A percentile compares a stretch with the other conserved stretches of the same genome.
These are phyloP conservation scores for Corydoras sp. DNA, from an alignment of 2,113 vertebrate species.

Conservation along the genomic window DNA sequence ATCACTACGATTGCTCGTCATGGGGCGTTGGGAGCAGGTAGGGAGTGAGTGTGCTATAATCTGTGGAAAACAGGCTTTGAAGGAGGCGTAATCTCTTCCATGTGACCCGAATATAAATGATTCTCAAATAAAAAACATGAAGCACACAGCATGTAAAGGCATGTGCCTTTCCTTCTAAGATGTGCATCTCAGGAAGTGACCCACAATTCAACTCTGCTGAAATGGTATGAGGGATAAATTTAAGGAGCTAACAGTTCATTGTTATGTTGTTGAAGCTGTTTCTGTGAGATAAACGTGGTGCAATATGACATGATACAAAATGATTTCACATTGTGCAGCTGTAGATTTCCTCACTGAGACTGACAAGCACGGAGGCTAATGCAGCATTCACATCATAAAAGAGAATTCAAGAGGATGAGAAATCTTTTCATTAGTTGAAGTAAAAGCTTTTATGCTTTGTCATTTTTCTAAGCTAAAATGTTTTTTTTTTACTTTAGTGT, in stretches of 20 bases:
- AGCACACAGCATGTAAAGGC: background rate
- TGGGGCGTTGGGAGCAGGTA: slow-evolving; percentile 6
- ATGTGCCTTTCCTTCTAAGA: background rate
- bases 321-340: background rate
- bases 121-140: slow-evolving; percentile 14
- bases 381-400: background rate
- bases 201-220: background rate
- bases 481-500: too few relatives aligned
- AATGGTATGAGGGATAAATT: background rate
- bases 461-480: too few relatives aligned
- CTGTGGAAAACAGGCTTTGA: slow-evolving; percentile 27
- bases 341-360: background rate
- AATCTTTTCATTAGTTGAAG: background rate
- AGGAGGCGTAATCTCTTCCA: slow-evolving; percentile 16
- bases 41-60: slow-evolving; percentile 25
- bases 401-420: background rate
- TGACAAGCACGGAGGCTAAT: background rate
- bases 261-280: background rate
- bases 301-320: background rate
- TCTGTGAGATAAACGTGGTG: background rate
- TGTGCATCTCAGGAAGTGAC: background rate
- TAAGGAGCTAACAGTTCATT: background rate
- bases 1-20: slow-evolving; percentile 18
- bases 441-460: too few relatives aligned
- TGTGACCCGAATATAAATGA: slow-evolving; percentile 31